phyloP scores from a whole-genome alignment of 2,888 invertebrate genomes.

The Cheilosia variabilis region DNA sequence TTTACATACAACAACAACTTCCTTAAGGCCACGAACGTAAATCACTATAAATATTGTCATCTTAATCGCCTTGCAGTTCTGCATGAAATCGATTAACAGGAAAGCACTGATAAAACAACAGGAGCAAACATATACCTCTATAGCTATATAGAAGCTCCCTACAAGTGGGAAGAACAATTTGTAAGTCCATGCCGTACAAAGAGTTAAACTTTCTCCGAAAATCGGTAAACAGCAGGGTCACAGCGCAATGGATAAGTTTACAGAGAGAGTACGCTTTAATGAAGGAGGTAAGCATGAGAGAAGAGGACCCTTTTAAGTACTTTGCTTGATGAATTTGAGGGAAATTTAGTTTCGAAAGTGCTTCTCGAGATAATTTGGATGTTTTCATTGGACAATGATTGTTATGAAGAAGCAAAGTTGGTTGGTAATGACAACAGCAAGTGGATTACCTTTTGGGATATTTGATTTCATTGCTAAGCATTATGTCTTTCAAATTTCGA shows the following conservation, averaged over 20 bases:
- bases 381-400: background rate
- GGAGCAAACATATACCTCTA: background rate
- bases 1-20: background rate
- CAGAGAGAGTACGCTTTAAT: background rate
- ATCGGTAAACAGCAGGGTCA: background rate
- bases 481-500: too few relatives aligned
- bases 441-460: too few relatives aligned
- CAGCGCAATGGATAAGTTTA: background rate
- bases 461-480: too few relatives aligned
- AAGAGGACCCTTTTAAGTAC: background rate
- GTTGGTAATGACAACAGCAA: too few relatives aligned
- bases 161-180: background rate
- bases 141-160: too few relatives aligned
- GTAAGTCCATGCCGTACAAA: background rate
- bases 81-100: background rate
- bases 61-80: background rate
- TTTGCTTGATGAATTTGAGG: background rate
- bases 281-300: background rate
- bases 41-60: conserved; percentile 1
- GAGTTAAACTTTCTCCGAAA: background rate
- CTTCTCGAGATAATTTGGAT: background rate
- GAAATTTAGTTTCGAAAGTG: background rate
- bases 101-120: background rate
- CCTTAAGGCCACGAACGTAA: background rate
- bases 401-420: too few relatives aligned